Evolutionary conservation across 2,113 vertebrate species (phyloP).

Genomic region (Casuarius casuarius): DNA sequence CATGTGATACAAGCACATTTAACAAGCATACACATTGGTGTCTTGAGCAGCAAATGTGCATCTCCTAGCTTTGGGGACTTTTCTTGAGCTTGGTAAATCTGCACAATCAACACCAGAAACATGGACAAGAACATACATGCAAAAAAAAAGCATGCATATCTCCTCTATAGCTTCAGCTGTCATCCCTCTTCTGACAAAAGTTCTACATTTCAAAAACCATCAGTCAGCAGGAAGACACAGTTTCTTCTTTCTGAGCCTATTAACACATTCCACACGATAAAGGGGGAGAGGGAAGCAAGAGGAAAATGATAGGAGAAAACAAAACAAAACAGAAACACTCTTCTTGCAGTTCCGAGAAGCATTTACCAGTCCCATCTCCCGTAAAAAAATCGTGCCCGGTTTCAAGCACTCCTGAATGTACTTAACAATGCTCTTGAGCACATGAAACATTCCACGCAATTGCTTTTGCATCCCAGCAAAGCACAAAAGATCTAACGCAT

Average conservation of each 20-base stretch:
- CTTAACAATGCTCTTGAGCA: slow-evolving; percentile 14
- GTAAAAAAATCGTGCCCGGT: background rate
- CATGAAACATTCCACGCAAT: background rate
- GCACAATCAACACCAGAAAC: background rate
- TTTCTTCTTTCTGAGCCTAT: background rate
- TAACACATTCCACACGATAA: background rate
- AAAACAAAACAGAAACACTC: background rate
- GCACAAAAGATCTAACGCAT: background rate
- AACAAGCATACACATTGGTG: background rate
- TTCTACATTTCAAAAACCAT: slow-evolving; percentile 38
- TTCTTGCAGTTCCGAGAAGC: background rate
- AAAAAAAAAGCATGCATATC: background rate
- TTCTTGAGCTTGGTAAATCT: background rate
- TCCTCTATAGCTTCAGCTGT: background rate
- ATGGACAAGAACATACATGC: background rate
- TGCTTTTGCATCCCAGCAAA: background rate
- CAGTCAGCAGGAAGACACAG: background rate
- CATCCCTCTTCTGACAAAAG: background rate
- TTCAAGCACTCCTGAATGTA: slow-evolving; percentile 7
- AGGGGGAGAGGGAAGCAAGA: background rate
- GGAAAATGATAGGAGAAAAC: background rate
- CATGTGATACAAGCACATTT: background rate
- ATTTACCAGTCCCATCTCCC: background rate
- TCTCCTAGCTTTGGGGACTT: background rate
- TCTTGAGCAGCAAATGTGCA: background rate